Evolutionary conservation across 2,797 vertebrate species (phyloP).

Genomic region (Ctenopoma kingsleyae): DNA sequence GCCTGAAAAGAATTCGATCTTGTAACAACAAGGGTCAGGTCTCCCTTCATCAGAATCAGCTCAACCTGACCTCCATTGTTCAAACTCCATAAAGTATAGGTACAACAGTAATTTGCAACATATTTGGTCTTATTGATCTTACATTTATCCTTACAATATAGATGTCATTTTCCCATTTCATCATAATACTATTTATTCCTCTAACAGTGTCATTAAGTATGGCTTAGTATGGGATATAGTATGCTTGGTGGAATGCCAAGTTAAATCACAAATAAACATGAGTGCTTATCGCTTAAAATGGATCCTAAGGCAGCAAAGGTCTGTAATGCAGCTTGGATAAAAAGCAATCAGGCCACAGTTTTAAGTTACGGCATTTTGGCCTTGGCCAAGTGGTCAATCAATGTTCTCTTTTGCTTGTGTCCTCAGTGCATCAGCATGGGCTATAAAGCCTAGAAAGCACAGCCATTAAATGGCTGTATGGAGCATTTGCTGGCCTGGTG

Average conservation of each 20-base stretch:
- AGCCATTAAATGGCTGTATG: constrained; percentile 68
- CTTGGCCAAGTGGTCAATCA: constrained; percentile 75
- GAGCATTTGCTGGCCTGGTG: constrained; percentile 60
- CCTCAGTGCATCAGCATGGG: constrained; percentile 59
- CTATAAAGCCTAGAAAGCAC: constrained; percentile 74
- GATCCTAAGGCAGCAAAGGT: constrained; percentile 45
- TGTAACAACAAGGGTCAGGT: neutral
- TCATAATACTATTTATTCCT: neutral
- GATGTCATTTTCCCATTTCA: neutral
- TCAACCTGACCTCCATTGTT: neutral
- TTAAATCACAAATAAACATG: constrained; percentile 40
- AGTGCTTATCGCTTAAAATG: constrained; percentile 48
- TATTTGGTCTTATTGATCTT: neutral
- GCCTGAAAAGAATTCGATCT: neutral
- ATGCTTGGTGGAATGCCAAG: constrained; percentile 31
- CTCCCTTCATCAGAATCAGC: neutral
- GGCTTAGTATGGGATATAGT: constrained; percentile 5
- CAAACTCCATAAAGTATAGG: neutral
- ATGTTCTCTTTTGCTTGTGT: constrained; percentile 71
- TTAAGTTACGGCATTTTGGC: constrained; percentile 68
- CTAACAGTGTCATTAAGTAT: constrained; percentile 14
- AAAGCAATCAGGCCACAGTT: constrained; percentile 65
- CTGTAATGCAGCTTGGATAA: constrained; percentile 51
- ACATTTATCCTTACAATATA: neutral
- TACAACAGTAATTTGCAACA: neutral